Percentiles rank a stretch among this genome's conserved stretches.
Evolutionary conservation across 2,113 vertebrate genomes (phyloP).

Genomic region (Sorex araneus): DNA sequence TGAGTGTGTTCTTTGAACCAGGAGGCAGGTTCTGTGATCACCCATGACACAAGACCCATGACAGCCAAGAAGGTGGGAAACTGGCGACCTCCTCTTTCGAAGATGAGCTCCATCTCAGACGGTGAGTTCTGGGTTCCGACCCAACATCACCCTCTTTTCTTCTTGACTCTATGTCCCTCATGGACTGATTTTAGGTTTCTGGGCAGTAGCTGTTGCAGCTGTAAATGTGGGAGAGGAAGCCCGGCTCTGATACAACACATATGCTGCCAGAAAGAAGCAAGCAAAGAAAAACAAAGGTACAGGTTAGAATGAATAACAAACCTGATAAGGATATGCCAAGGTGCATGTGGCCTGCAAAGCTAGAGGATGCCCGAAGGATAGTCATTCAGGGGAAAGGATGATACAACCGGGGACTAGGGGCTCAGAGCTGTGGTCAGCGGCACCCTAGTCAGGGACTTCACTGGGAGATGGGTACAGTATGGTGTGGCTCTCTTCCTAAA

Average conservation of each 20-base stretch:
- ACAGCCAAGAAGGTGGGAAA: background rate
- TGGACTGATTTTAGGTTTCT: background rate
- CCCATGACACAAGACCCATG: background rate
- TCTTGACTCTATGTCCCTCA: background rate
- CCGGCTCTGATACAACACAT: background rate
- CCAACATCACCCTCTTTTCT: background rate
- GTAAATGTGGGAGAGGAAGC: background rate
- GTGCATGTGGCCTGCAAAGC: too few relatives aligned
- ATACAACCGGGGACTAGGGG: background rate
- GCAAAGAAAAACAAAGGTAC: background rate
- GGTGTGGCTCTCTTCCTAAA: too few relatives aligned
- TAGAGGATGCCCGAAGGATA: background rate
- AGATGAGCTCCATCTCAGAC: background rate
- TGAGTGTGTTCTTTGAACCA: background rate
- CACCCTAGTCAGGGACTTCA: too few relatives aligned
- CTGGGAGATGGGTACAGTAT: too few relatives aligned
- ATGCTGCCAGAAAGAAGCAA: background rate
- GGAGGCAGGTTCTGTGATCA: background rate
- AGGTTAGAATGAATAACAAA: background rate
- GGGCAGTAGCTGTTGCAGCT: background rate
- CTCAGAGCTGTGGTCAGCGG: background rate
- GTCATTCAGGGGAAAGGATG: background rate
- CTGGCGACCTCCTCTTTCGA: background rate
- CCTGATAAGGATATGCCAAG: too few relatives aligned
- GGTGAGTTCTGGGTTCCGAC: background rate